Percentiles rank a stretch among this genome's conserved stretches.
phyloP scores from a whole-genome alignment of 2,113 vertebrate genomes.

The Jacana jacana region DNA sequence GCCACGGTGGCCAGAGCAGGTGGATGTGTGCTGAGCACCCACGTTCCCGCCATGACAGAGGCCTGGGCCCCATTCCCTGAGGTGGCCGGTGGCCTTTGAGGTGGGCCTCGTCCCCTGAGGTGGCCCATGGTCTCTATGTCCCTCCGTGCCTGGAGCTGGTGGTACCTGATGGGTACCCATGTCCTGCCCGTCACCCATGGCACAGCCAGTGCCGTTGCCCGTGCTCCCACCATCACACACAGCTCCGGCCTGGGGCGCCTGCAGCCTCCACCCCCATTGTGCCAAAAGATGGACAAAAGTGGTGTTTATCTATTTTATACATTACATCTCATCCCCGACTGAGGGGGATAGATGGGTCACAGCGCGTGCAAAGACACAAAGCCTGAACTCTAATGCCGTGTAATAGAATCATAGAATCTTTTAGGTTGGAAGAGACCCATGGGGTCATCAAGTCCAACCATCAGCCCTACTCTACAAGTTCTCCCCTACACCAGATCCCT shows the following conservation, averaged over 20 bases:
- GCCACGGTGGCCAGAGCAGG: not conserved
- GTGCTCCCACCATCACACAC: fast-evolving
- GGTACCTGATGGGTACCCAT: not conserved
- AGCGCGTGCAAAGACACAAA: fast-evolving
- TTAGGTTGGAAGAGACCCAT: no score
- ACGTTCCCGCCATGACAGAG: fast-evolving
- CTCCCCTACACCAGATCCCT: no score
- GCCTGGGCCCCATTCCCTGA: no score
- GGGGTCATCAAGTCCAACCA: no score
- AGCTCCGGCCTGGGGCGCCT: fast-evolving
- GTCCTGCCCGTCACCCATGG: not conserved
- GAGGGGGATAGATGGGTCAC: not conserved
- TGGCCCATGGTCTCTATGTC: not conserved
- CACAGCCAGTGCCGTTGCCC: fast-evolving
- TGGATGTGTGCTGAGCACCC: not conserved
- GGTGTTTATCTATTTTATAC: fast-evolving
- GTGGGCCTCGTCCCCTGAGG: no score
- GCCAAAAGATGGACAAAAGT: not conserved
- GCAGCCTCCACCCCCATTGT: fast-evolving
- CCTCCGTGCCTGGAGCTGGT: not conserved
- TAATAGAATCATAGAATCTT: no score
- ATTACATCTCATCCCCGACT: fast-evolving
- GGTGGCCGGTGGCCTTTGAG: not conserved
- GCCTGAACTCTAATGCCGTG: fast-evolving
- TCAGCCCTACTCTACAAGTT: no score